Evolutionary conservation across 2,888 invertebrate genomes (phyloP), one percentile per base, ranked within the genome.

Genomic region (Monopis laevigella): DNA sequence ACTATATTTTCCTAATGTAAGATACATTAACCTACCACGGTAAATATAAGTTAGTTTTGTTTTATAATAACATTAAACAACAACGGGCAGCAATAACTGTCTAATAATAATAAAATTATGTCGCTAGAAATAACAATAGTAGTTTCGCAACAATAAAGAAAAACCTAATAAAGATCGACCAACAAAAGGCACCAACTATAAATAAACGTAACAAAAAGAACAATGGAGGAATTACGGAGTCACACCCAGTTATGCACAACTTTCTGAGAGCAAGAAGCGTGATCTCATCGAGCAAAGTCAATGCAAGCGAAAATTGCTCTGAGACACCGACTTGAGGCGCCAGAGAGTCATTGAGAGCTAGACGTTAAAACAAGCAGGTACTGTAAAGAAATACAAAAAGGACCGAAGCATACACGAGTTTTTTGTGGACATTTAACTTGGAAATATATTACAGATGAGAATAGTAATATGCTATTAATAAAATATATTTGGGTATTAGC

Each of bases 171-270:
- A 36, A 36, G 21, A 11, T 36, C 2, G 2, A 6, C 3, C 3
- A 19, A 36, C 36, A 36, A 36, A 34, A 21, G 32, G 17, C 11
- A 17, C 24, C 2, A 36, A 36, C 36, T 19, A 36, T 36, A 36
- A 36, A 36, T 36, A 34, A n/a, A 17, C 12, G 8, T 19, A 19
- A 11, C 6, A 36, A n/a, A 36, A 36, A 21, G 36, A 36, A 36
- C 36, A 36, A 36, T 21, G 11, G 36, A 14, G 5, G 17, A 34
- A 17, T 14, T 34, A n/a, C 14, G 17, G 17, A 16, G 34, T 34
- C 13, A 14, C 34, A 34, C 3, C 2, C 34, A 14, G 34, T 16
- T 34, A 34, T 34, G 12, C 34, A 34, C 3, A 4, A 18, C n/a
- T 34, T 16, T 16, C 5, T 2, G 14, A 14, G 18, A 16, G 18